A percentile compares a stretch with the other conserved stretches of the same genome.
Evolutionary conservation across 2,113 vertebrate species (phyloP).

Genomic region (Egretta garzetta): DNA sequence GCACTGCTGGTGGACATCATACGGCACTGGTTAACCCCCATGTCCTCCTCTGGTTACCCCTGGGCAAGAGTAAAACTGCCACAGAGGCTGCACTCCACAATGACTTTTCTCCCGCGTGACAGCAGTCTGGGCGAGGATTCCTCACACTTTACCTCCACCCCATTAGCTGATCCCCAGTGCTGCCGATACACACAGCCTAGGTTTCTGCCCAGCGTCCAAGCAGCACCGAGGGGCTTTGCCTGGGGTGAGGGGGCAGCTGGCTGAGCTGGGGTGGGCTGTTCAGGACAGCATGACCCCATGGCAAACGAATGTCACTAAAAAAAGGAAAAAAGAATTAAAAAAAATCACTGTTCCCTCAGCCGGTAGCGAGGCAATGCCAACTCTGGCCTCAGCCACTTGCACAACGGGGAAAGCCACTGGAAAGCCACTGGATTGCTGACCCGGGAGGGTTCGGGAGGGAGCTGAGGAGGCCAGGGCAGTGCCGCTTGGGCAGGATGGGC

Average conservation of each 20-base stretch:
- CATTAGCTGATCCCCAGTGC: not conserved
- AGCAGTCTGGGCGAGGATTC: not conserved
- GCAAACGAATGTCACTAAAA: not conserved
- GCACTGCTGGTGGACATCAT: not conserved
- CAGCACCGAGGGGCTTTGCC: not conserved
- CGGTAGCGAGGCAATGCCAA: not conserved
- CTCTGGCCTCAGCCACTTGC: not conserved
- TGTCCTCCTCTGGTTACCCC: not conserved
- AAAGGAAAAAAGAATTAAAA: not conserved
- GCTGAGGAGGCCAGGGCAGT: not conserved
- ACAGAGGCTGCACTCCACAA: not conserved
- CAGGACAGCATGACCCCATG: not conserved
- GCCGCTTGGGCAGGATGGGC: not conserved
- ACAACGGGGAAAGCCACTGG: not conserved
- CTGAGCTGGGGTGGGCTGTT: not conserved
- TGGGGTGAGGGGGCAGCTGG: not conserved
- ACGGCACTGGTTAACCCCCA: fast-evolving
- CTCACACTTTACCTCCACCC: not conserved
- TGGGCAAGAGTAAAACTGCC: not conserved
- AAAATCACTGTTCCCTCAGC: not conserved
- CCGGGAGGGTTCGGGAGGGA: not conserved
- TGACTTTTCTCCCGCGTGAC: not conserved
- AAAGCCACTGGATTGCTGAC: not conserved
- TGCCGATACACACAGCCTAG: fast-evolving
- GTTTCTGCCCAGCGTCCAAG: not conserved